Base-by-base conservation (phyloP, 1,140 invertebrate species). In the Trichoplusia ni region DNA sequence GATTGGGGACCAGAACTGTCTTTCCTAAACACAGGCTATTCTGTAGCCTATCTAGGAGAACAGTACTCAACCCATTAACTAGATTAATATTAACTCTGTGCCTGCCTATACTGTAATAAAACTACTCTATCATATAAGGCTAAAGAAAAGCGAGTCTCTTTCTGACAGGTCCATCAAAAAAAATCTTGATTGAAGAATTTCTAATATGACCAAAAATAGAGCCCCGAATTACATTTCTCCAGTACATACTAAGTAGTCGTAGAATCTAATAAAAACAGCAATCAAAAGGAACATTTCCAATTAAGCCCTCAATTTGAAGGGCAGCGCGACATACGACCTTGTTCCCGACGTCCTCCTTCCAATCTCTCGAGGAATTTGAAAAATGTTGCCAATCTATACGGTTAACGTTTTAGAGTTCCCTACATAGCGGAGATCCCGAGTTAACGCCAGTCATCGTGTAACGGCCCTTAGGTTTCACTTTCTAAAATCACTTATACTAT, bases 361-460 rank as follows among this genome's bases (percentile, higher is more conserved):
- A 42, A 42, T 42, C 25, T 31, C 0, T 14, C 14, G 6, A 16
- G 54, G 54, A 11, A 58, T 58, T 38, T 58, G 29, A 54, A 44
- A 44, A 58, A 44, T 31, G 25, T 13, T 9, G 18, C 38, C 38
- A 44, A 44, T 58, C 25, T 31, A 19, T 16, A 16, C 54, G 35
- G 14, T 29, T 31, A 44, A 16, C 53, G 13, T 58, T 53, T 35
- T 6, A 8, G 18, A 58, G 38, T 25, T 11, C 23, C 54, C 23
- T 42, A 27, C 54, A 58, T 42, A n/a, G 35, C 33, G 35, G n/a
- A 35, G 54, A 58, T 58, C 44, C 54, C 54, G 31, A 58, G 23
- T 65, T 58, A 47, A 51, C 42, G 37, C 46, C 54, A 65, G 64
- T 65, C 53, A 59, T 65, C 42, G 53, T 23, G 44, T 49, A 31